Evolutionary conservation across 2,888 invertebrate genomes (phyloP).

Genomic region (Lasioglossum pauxillum): DNA sequence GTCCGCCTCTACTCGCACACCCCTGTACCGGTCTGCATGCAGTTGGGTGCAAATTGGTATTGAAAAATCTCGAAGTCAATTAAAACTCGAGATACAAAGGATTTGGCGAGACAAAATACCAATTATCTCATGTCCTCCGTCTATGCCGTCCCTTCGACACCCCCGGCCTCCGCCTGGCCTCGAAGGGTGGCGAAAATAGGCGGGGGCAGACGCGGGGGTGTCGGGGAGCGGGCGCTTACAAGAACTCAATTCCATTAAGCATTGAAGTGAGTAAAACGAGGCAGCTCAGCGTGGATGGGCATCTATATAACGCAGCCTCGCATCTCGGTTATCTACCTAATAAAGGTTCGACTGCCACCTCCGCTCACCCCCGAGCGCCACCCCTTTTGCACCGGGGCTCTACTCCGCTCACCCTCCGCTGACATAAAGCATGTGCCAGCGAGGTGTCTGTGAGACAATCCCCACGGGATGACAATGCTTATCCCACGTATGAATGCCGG

Average conservation of each 20-base stretch:
- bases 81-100: conserved; percentile 78
- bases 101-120: conserved; percentile 81
- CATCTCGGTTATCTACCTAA: conserved; percentile 82
- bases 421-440: conserved; percentile 76
- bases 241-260: conserved; percentile 82
- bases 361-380: conserved; percentile 26
- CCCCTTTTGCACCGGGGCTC: conserved; percentile 40
- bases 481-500: conserved; percentile 76
- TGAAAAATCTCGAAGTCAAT: conserved; percentile 80
- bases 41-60: conserved; percentile 76
- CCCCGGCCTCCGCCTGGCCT: conserved; percentile 16
- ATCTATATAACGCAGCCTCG: conserved; percentile 75
- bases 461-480: conserved; percentile 78
- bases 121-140: conserved; percentile 77
- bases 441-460: conserved; percentile 80
- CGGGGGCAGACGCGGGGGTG: background rate
- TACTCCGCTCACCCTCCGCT: conserved; percentile 62
- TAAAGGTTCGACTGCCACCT: conserved; percentile 73
- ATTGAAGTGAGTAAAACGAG: conserved; percentile 81
- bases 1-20: conserved; percentile 26
- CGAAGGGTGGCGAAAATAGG: conserved; percentile 50
- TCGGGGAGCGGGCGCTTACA: conserved; percentile 71
- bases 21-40: conserved; percentile 43
- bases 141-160: conserved; percentile 55
- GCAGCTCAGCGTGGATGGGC: conserved; percentile 76